Conservation (phyloP, 2,797 vertebrate species). For the Ceyx erithaca region DNA sequence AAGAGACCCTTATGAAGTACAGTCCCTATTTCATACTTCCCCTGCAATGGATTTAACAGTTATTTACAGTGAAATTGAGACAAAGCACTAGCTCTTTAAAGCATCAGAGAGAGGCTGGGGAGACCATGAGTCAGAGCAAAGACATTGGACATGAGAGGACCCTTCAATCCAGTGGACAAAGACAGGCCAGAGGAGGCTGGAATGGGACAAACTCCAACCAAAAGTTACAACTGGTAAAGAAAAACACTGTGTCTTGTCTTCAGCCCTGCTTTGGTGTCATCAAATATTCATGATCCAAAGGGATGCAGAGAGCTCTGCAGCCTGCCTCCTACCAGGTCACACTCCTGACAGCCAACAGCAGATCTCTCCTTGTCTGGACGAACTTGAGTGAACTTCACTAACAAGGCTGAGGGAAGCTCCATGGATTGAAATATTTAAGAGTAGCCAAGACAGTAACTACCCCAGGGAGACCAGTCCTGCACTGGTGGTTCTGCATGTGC, state of each 20-base stretch:
- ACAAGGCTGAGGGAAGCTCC: neutral
- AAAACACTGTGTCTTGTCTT: neutral
- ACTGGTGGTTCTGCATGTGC: neutral
- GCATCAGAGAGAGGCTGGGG: neutral
- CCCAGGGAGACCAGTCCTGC: neutral
- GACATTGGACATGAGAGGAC: neutral
- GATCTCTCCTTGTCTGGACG: rapidly evolving
- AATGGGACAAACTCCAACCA: neutral
- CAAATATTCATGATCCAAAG: neutral
- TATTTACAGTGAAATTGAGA: neutral
- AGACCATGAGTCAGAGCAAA: neutral
- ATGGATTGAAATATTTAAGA: neutral
- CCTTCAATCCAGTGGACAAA: neutral
- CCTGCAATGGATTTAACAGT: neutral
- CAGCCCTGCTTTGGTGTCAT: neutral
- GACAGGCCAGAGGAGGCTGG: neutral
- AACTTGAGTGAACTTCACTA: neutral
- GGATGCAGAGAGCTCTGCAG: neutral
- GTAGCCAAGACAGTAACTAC: rapidly evolving
- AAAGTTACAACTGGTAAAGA: neutral
- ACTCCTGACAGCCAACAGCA: neutral
- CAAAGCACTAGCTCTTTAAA: neutral
- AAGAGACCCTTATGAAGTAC: neutral
- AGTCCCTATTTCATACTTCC: neutral
- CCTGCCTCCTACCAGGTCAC: neutral